A percentile compares a stretch with the other conserved stretches of the same genome.
phyloP scores from a whole-genome alignment of 2,797 vertebrate genomes.

The Pseudochaenichthys georgianus region DNA sequence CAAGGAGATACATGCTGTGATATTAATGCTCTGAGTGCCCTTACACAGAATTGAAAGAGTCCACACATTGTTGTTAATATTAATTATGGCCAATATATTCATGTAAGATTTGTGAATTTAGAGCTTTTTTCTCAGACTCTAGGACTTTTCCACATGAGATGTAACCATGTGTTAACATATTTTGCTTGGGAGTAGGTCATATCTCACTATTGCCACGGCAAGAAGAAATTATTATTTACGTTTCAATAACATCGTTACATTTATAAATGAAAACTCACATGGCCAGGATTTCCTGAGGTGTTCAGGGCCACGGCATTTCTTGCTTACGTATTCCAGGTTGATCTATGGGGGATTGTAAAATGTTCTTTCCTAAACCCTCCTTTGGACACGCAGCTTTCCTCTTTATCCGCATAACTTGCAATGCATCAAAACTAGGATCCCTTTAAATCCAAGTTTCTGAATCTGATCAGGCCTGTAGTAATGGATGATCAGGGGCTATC shows the following conservation, averaged over 20 bases:
- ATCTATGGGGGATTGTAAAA: conserved; percentile 20
- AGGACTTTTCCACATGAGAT: not conserved
- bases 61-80: not conserved
- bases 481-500: conserved; percentile 28
- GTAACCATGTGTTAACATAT: not conserved
- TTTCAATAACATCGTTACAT: not conserved
- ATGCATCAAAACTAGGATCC: conserved; percentile 23
- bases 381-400: conserved; percentile 11
- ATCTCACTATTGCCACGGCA: not conserved
- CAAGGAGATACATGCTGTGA: too few species aligned
- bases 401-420: conserved; percentile 13
- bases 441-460: conserved; percentile 26
- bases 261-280: not conserved
- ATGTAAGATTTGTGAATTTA: not conserved
- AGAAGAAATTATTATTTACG: not conserved
- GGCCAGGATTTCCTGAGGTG: conserved; percentile 1
- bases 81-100: not conserved
- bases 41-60: too few species aligned
- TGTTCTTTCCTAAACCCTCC: conserved; percentile 31
- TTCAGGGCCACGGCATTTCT: conserved; percentile 10
- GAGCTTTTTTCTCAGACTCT: not conserved
- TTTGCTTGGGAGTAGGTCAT: not conserved
- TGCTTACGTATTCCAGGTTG: not conserved
- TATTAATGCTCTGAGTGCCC: too few species aligned
- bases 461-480: conserved; percentile 18